These are phyloP conservation scores for Dugesia japonica DNA, from an alignment of 2,888 invertebrate genomes.

Conservation along the genomic window DNA sequence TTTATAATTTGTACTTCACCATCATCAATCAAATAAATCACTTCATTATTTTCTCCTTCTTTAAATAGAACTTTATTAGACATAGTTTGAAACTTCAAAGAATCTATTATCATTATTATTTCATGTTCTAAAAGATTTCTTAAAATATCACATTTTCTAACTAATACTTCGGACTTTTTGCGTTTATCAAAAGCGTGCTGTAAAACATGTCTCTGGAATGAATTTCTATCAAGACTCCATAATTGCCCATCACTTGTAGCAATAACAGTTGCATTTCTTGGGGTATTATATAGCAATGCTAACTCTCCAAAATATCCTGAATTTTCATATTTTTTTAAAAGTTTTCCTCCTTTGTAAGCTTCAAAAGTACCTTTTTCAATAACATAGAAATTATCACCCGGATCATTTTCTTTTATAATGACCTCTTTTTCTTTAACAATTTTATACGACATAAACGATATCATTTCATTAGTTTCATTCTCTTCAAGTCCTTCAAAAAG, in stretches of 20 bases:
- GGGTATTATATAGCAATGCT: not conserved
- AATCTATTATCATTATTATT: not conserved
- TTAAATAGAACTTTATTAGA: not conserved
- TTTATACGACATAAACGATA: not conserved
- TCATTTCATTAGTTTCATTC: not conserved
- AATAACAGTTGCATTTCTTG: not conserved
- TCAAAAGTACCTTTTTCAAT: not conserved
- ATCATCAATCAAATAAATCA: not conserved
- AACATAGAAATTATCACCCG: not conserved
- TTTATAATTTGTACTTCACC: not conserved
- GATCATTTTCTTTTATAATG: not conserved
- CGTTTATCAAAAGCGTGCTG: not conserved
- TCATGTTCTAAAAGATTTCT: not conserved
- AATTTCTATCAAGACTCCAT: not conserved
- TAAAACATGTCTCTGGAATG: not conserved
- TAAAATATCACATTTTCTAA: not conserved
- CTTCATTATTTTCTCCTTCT: not conserved
- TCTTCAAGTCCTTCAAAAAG: not conserved
- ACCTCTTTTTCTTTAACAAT: not conserved
- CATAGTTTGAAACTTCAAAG: not conserved
- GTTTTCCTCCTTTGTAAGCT: conserved; percentile 8
- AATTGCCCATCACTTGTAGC: not conserved
- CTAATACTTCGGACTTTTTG: not conserved
- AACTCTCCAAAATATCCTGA: not conserved
- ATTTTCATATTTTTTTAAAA: not conserved